These are phyloP conservation scores for Calliphora vicina DNA, from an alignment of 1,140 invertebrate species.

Conservation along the genomic window DNA sequence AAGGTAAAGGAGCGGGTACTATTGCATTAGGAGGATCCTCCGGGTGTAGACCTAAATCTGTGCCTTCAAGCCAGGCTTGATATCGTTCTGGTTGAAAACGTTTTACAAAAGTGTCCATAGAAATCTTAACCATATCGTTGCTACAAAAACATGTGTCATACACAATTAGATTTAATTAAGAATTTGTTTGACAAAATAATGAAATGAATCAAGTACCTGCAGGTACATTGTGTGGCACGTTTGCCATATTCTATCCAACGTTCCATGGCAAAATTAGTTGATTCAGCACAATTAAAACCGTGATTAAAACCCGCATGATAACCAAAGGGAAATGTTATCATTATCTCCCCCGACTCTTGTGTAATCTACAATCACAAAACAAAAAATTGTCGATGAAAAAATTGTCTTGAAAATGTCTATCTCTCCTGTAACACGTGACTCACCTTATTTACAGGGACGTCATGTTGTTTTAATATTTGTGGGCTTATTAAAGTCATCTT, in stretches of 20 bases:
- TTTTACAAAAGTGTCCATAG: slow-evolving; percentile 97
- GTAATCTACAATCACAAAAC: slow-evolving; percentile 72
- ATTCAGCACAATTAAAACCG: slow-evolving; percentile 99
- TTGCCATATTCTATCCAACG: slow-evolving; percentile 99
- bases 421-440: neutral
- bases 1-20: slow-evolving; percentile 48
- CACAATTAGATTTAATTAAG: neutral
- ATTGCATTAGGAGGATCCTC: slow-evolving; percentile 75
- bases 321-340: slow-evolving; percentile 98
- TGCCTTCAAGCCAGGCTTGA: slow-evolving; percentile 71
- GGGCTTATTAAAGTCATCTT: slow-evolving; percentile 98
- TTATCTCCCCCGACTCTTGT: slow-evolving; percentile 96
- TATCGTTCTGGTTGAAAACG: slow-evolving; percentile 91
- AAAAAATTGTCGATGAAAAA: neutral
- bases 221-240: slow-evolving; percentile 83
- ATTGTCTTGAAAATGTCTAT: neutral
- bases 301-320: slow-evolving; percentile 98
- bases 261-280: slow-evolving; percentile 96
- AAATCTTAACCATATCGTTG: slow-evolving; percentile 94
- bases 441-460: slow-evolving; percentile 91
- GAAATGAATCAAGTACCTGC: slow-evolving; percentile 58
- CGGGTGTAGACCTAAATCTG: slow-evolving; percentile 90
- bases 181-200: neutral
- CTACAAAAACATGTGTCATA: slow-evolving; percentile 50
- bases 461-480: slow-evolving; percentile 89